Evolutionary conservation across 1,140 invertebrate species (phyloP).

Genomic region (Lasaia peninsularis): DNA sequence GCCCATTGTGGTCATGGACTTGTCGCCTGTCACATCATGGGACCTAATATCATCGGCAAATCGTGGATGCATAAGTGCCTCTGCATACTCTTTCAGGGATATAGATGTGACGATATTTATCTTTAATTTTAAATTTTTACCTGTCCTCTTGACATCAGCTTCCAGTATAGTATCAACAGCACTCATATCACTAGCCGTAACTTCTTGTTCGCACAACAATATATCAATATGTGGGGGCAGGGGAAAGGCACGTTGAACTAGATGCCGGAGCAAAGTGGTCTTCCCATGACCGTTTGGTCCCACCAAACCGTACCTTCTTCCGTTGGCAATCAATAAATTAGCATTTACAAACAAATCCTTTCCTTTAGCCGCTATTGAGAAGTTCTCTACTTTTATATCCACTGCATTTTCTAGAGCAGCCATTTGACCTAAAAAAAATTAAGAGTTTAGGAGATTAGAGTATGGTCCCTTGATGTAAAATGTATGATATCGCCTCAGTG

Average conservation of each 20-base stretch:
- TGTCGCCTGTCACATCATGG: no score
- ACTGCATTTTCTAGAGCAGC: constrained; percentile 94
- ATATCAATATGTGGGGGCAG: constrained; percentile 99
- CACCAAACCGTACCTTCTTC: constrained; percentile 97
- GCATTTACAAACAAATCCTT: constrained; percentile 99
- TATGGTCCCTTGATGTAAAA: no score
- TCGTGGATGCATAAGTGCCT: no score
- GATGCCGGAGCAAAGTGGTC: constrained; percentile 97
- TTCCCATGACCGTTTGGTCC: constrained; percentile 99
- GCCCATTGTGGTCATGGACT: no score
- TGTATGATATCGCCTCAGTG: no score
- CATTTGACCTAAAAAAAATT: constrained; percentile 79
- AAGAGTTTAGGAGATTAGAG: no score
- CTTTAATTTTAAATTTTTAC: constrained; percentile 30
- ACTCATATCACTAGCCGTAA: constrained; percentile 91
- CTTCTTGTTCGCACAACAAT: constrained; percentile 99
- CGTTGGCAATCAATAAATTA: constrained; percentile 94
- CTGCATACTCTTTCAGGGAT: no score
- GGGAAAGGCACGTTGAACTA: constrained; percentile 90
- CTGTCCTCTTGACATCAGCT: constrained; percentile 92
- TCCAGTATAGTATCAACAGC: constrained; percentile 96
- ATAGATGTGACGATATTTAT: no score
- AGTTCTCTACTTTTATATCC: constrained; percentile 99
- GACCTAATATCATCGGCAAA: no score
- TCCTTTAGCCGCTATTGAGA: constrained; percentile 97